Evolutionary conservation across 2,888 invertebrate genomes (phyloP), one percentile per base, ranked within the genome.

Genomic region (Platycheirus albimanus): DNA sequence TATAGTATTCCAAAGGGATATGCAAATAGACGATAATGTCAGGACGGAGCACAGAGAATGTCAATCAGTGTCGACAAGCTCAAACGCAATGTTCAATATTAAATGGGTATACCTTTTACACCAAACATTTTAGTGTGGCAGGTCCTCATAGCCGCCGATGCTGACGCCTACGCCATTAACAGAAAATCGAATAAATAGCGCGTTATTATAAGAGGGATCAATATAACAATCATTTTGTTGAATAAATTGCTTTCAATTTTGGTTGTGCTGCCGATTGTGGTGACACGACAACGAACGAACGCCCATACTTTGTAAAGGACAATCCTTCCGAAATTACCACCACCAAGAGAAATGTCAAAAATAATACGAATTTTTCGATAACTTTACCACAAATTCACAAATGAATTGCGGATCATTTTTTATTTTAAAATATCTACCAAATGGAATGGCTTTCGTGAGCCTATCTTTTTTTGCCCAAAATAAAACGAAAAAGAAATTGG

Each of bases 11-110:
- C 20, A 52, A 54, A 75, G 45, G 41, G 17, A 36, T 66, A 71
- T 81, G 76, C 76, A 71, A 76, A 81, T 81, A 71, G 15, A 41
- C 49, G 64, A 33, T 30, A 43, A 61, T 54, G 38, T 19, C 52
- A 52, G 7, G 10, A 36, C 8, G n/a, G 41, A n/a, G 28, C 56
- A 58, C n/a, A n/a, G n/a, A n/a, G n/a, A n/a, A 75, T 76, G 61
- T 63, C 71, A 81, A 76, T 76, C 76, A 71, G 56, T 64, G 70
- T 43, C 38, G 58, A 36, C 36, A 43, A 64, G 67, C 24, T 38
- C 51, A 49, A 61, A 45, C 45, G 15, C 47, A 52, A 43, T 66
- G 66, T 61, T 33, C 51, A 24, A 61, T 24, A 24, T 33, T 63
- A 63, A 74, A 58, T 49, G 63, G 11, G 10, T 8, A 10, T 41